These are phyloP conservation scores for Carpatolechia fugitivella DNA, from an alignment of 2,888 invertebrate genomes.

Conservation along the genomic window DNA sequence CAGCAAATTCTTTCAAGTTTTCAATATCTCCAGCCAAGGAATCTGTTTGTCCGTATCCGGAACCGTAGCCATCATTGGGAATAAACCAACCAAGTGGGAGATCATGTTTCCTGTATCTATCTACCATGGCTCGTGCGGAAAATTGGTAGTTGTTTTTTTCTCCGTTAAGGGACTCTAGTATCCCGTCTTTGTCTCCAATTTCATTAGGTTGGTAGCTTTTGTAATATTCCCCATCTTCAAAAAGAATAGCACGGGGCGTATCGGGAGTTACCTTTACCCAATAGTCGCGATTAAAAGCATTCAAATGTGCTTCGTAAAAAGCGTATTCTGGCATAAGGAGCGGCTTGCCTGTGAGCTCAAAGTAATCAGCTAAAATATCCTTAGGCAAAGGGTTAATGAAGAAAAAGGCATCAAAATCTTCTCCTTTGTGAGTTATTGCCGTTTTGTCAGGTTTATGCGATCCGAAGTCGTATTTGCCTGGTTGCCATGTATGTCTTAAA, in stretches of 20 bases:
- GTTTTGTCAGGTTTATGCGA: conserved; percentile 30
- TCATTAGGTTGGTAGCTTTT: conserved; percentile 59
- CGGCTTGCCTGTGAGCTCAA: conserved; percentile 62
- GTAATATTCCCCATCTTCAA: conserved; percentile 66
- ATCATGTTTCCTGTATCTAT: conserved; percentile 60
- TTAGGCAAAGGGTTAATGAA: conserved; percentile 52
- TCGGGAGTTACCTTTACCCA: conserved; percentile 58
- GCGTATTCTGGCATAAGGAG: conserved; percentile 65
- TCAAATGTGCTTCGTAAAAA: conserved; percentile 68
- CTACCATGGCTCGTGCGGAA: conserved; percentile 70
- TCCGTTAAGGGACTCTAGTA: conserved; percentile 68
- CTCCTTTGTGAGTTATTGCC: conserved; percentile 44
- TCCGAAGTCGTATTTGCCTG: conserved; percentile 63
- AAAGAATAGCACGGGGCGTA: conserved; percentile 49
- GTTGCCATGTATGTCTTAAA: conserved; percentile 66
- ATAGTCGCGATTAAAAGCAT: conserved; percentile 68
- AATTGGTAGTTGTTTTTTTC: conserved; percentile 70
- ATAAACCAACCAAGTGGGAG: conserved; percentile 70
- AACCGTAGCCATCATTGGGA: conserved; percentile 71
- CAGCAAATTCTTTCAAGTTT: conserved; percentile 57
- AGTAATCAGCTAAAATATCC: conserved; percentile 62
- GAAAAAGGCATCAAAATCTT: conserved; percentile 61
- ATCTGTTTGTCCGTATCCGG: conserved; percentile 67
- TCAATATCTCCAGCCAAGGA: conserved; percentile 61
- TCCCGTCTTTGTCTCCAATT: conserved; percentile 50